Conservation (phyloP, 2,888 invertebrate species). For the Drepanosiphum platanoidis region DNA sequence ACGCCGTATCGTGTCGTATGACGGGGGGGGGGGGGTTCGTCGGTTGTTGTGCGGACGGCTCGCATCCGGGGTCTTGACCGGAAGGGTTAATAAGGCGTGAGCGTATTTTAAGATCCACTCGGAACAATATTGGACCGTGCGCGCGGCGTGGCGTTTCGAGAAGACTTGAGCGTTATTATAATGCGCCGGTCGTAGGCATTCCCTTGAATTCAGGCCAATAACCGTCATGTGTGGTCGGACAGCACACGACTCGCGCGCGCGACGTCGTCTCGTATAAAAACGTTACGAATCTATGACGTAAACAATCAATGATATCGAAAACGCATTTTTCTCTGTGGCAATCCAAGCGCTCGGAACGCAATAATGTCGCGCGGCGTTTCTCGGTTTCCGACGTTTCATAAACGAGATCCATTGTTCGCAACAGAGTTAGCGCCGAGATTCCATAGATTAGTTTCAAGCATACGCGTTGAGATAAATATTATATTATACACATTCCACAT, state of each 20-base stretch:
- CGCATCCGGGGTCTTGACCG: slow-evolving; percentile 56
- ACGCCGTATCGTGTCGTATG: too few species aligned
- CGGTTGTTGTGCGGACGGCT: slow-evolving; percentile 12
- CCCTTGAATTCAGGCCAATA: slow-evolving; percentile 50
- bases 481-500: too few species aligned
- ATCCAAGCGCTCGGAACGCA: too few species aligned
- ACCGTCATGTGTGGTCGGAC: background rate
- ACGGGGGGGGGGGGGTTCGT: slow-evolving; percentile 25
- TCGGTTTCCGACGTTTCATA: too few species aligned
- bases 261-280: background rate
- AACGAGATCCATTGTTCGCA: too few species aligned
- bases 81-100: slow-evolving; percentile 53
- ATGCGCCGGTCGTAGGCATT: background rate
- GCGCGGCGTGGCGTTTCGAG: background rate
- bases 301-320: background rate
- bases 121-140: slow-evolving; percentile 17
- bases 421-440: too few species aligned
- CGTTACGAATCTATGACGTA: background rate
- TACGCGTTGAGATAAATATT: too few species aligned
- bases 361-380: too few species aligned
- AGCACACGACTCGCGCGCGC: background rate
- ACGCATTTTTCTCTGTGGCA: background rate
- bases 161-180: background rate
- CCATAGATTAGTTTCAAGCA: too few species aligned
- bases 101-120: slow-evolving; percentile 51